Evolutionary conservation across 2,888 invertebrate genomes (phyloP), one percentile per base, ranked within the genome.

Genomic region (Tinea trinotella): DNA sequence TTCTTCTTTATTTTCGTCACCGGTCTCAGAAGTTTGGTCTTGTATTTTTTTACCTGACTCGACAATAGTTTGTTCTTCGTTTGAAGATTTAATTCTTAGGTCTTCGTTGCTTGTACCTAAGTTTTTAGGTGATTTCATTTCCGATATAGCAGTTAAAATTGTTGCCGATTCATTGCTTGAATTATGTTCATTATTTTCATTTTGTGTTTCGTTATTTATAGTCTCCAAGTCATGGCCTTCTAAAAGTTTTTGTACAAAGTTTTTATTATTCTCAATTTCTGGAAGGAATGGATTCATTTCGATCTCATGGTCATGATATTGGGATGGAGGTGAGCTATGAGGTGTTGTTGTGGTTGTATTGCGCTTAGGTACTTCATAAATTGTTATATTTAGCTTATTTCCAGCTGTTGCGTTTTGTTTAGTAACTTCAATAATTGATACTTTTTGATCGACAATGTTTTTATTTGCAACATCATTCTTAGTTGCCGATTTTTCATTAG

Each of bases 271-370:
- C 67, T 90, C 90, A 13, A 88, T 79, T 64, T 91, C 91, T 5
- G 91, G 90, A 61, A 91, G 71, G 64, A 91, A 91, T 3, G 91
- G 91, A 57, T 90, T 90, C 90, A 90, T 90, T 61, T 89, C 88
- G 46, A 88, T 87, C 63, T 76, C 77, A 57, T 82, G 82, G 55
- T 83, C 82, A 52, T 74, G 80, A 49, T 77, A 76, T 59, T 81
- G 79, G 1, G 72, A 59, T 3, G 74, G 70, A 53, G 75, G 76
- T 3, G 68, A 55, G 3, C n/a, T 5, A 3, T 24, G 10, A 48
- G 65, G 57, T 36, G 63, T 57, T 50, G 62, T 53, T 34, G 66
- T 60, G 3, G 76, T 67, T 57, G 66, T 66, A 54, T 58, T 68
- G 54, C 70, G 73, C 64, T 64, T 74, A 62, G 82, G 66, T 64